phyloP scores from a whole-genome alignment of 2,888 invertebrate genomes.

The Catocala fraxini region DNA sequence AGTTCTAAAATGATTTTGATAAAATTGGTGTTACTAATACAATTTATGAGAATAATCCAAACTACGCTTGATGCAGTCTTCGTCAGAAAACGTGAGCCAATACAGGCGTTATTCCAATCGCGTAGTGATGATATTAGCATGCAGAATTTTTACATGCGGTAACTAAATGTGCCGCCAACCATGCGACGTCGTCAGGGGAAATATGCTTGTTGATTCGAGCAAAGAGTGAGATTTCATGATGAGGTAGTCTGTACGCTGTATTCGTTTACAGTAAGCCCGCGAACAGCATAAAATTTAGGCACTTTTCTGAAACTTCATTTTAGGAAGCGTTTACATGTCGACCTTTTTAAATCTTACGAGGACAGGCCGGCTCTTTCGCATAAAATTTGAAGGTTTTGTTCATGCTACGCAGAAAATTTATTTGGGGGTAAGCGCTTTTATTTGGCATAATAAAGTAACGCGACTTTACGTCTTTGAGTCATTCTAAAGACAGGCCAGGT shows the following conservation, averaged over 20 bases:
- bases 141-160: slow-evolving; percentile 34
- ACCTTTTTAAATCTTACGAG: slow-evolving; percentile 33
- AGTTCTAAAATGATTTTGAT: no score
- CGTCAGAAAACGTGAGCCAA: slow-evolving; percentile 8
- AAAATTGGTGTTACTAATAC: no score
- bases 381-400: no score
- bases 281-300: slow-evolving; percentile 25
- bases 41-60: slow-evolving; percentile 12
- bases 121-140: slow-evolving; percentile 35
- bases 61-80: slow-evolving; percentile 10
- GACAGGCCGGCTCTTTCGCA: no score
- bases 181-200: slow-evolving; percentile 48
- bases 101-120: slow-evolving; percentile 29
- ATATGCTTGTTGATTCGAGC: slow-evolving; percentile 51
- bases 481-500: no score
- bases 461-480: no score
- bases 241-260: no score
- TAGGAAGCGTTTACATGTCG: slow-evolving; percentile 13
- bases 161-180: slow-evolving; percentile 37
- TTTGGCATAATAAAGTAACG: no score
- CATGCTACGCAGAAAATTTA: no score
- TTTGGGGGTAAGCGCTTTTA: no score
- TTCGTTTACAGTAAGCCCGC: no score
- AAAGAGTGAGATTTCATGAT: slow-evolving; percentile 41
- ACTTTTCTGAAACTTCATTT: no score